Base-by-base conservation (phyloP, 2,888 invertebrate species). In the Drosophila meridionalis region DNA sequence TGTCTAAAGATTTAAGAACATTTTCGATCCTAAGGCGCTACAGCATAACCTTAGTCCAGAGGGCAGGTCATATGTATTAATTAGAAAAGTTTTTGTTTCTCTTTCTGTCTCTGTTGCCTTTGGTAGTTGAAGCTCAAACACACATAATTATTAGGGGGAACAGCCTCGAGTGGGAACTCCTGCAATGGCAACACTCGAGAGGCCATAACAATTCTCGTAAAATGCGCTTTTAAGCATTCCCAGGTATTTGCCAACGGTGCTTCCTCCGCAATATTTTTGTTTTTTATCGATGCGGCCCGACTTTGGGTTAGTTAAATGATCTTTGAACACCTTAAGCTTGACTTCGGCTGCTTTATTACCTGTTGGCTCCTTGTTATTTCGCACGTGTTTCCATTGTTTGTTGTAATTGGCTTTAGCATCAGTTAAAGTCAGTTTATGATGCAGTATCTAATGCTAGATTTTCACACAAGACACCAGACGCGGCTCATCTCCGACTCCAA, bases 281-380 rank as follows among this genome's bases (percentile, higher is more conserved):
- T 26, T 56, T 65, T 66, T 42, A 63, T 56, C 42, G 38, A 36
- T 53, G 50, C 71, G 40, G 40, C 40, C 38, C 32, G 62, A 62
- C 55, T 47, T 50, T 67, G 38, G 64, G 14, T 40, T 20, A 50
- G 40, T 61, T 75, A 56, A 62, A 48, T 59, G 50, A 76, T 69
- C 55, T 65, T 62, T 43, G 64, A 59, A 43, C 61, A 78, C 48
- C 50, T 79, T 57, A 57, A 59, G 42, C 55, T 64, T 53, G 61
- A 32, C 34, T 61, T 53, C 20, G 9, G 30, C 53, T 56, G 72
- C 40, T 20, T 62, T 67, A 57, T 38, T 32, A 52, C 42, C 55
- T 53, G 32, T 60, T 50, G 48, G 60, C 66, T 77, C 65, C 77
- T 77, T 63, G 70, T 57, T 60, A 67, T 68, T 74, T 78, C 59